phyloP scores from a whole-genome alignment of 2,888 invertebrate genomes.

The Ochropacha duplaris region DNA sequence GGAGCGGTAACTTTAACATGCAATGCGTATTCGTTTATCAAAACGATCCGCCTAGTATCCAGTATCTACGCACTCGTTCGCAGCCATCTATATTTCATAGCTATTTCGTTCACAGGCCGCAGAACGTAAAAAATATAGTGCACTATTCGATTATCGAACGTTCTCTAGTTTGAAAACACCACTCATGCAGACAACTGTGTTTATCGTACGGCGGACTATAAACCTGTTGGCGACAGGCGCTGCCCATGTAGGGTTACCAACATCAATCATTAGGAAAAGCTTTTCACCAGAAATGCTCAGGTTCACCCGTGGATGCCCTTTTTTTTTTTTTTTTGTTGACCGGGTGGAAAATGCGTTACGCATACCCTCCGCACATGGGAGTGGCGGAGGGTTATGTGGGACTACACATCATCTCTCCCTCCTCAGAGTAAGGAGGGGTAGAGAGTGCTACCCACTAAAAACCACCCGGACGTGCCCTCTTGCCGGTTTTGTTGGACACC shows the following conservation, averaged over 20 bases:
- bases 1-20: conserved; percentile 4
- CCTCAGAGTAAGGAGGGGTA: too few relatives aligned
- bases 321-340: too few relatives aligned
- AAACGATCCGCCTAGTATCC: conserved; percentile 13
- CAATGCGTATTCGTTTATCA: conserved; percentile 19
- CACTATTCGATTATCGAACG: conserved; percentile 31
- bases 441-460: too few relatives aligned
- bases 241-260: background rate
- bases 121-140: conserved; percentile 26
- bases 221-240: conserved; percentile 19
- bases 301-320: too few relatives aligned
- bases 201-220: conserved; percentile 10
- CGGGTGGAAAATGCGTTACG: too few relatives aligned
- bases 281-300: too few relatives aligned
- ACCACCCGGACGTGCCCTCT: too few relatives aligned
- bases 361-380: too few relatives aligned
- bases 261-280: background rate
- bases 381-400: too few relatives aligned
- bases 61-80: conserved; percentile 10
- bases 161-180: conserved; percentile 13
- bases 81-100: conserved; percentile 18
- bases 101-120: conserved; percentile 16
- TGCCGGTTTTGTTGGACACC: too few relatives aligned
- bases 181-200: conserved; percentile 11
- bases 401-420: too few relatives aligned